Evolutionary conservation across 2,888 invertebrate genomes (phyloP).

Genomic region (Epinotia nisella): DNA sequence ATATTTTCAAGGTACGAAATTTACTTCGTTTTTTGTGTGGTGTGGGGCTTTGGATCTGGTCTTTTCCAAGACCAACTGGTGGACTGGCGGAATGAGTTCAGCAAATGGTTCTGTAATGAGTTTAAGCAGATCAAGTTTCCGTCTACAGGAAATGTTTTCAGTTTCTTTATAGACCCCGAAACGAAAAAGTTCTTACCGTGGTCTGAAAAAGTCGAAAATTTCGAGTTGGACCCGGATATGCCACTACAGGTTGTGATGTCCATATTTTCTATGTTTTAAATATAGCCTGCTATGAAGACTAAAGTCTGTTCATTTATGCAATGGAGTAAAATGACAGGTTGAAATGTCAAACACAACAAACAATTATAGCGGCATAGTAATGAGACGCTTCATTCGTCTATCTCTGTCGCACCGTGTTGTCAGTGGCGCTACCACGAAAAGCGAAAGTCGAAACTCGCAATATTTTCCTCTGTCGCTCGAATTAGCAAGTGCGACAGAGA

Average conservation of each 20-base stretch:
- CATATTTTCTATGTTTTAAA: too few species aligned
- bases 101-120: constrained; percentile 97
- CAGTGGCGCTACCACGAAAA: too few species aligned
- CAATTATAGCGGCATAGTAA: too few species aligned
- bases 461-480: too few species aligned
- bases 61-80: constrained; percentile 95
- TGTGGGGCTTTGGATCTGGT: constrained; percentile 98
- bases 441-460: too few species aligned
- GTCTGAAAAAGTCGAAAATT: constrained; percentile 91
- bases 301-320: too few species aligned
- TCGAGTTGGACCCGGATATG: constrained; percentile 93
- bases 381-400: too few species aligned
- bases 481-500: too few species aligned
- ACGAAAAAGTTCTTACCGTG: constrained; percentile 94
- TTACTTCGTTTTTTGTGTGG: constrained; percentile 94
- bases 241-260: constrained; percentile 90
- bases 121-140: constrained; percentile 97
- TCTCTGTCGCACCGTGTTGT: too few species aligned
- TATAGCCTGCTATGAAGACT: too few species aligned
- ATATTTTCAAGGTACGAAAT: constrained; percentile 88
- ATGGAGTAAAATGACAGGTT: too few species aligned
- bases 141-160: constrained; percentile 91
- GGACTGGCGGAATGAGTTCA: constrained; percentile 97
- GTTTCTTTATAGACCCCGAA: constrained; percentile 94
- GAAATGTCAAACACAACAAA: too few species aligned